Percentiles rank a stretch among this genome's conserved stretches.
Evolutionary conservation across 1,140 invertebrate species (phyloP).

Genomic region (Lamellibrachia luymesi): DNA sequence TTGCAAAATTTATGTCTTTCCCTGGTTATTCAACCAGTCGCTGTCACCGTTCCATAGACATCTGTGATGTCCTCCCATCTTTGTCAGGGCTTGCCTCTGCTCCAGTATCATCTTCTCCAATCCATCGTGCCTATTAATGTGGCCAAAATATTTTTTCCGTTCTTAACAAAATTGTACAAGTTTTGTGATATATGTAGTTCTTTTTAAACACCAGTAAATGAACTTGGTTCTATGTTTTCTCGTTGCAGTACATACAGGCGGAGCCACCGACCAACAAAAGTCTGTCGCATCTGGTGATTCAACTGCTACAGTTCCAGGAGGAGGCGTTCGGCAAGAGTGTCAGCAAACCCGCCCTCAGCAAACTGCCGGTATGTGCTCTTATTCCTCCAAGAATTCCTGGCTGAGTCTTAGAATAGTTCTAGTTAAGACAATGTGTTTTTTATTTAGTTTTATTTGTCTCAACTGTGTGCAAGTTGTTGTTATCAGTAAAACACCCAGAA

Average conservation of each 20-base stretch:
- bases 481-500: constrained; percentile 2
- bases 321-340: constrained; percentile 92
- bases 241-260: constrained; percentile 76
- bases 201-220: not conserved
- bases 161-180: too few species aligned
- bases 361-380: constrained; percentile 56
- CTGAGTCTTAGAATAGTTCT: not conserved
- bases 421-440: too few species aligned
- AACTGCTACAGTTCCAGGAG: constrained; percentile 94
- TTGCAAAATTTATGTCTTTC: too few species aligned
- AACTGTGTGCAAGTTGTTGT: not conserved
- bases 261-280: constrained; percentile 93
- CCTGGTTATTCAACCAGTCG: too few species aligned
- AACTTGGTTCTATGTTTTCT: constrained; percentile 33
- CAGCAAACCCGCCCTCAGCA: constrained; percentile 70
- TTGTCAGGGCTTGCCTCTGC: too few species aligned
- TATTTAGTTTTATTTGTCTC: too few species aligned
- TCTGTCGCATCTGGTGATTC: constrained; percentile 78
- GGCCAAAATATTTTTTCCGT: too few species aligned
- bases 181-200: too few species aligned
- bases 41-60: too few species aligned
- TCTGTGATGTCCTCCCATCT: too few species aligned
- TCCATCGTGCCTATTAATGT: too few species aligned
- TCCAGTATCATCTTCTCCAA: too few species aligned
- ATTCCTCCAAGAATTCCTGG: not conserved